Conservation (phyloP, 2,888 invertebrate species). For the Acronicta psi region DNA sequence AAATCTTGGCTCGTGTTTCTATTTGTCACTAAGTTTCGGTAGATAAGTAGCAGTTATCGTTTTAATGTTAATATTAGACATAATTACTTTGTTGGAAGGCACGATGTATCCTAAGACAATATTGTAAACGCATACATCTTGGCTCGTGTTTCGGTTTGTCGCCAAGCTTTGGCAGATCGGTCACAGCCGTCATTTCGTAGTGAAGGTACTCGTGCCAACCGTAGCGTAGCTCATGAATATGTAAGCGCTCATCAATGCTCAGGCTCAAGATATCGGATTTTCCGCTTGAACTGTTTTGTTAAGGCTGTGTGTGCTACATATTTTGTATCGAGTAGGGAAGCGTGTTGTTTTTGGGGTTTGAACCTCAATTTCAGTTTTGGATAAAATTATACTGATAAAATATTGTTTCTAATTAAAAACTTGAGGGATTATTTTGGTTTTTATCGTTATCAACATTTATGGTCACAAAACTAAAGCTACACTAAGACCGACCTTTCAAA, state of each 20-base stretch:
- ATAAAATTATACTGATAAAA: slow-evolving; percentile 1
- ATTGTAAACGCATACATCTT: background rate
- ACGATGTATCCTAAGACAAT: background rate
- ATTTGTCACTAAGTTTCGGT: too few species aligned
- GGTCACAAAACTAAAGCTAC: too few species aligned
- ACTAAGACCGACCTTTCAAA: too few species aligned
- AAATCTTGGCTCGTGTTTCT: too few species aligned
- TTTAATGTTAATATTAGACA: too few species aligned
- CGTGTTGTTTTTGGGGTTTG: slow-evolving; percentile 15
- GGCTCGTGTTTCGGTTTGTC: slow-evolving; percentile 33
- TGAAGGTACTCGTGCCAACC: slow-evolving; percentile 61
- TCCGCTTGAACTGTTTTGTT: slow-evolving; percentile 78
- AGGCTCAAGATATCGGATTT: slow-evolving; percentile 85
- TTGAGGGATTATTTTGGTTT: background rate
- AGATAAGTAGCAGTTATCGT: too few species aligned
- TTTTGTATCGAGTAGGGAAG: slow-evolving; percentile 51
- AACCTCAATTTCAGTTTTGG: slow-evolving; percentile 2
- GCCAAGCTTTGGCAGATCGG: slow-evolving; percentile 60
- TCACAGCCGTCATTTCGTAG: slow-evolving; percentile 78
- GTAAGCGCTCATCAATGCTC: slow-evolving; percentile 82
- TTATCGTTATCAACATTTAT: background rate
- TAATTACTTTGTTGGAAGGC: background rate
- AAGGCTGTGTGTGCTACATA: slow-evolving; percentile 62
- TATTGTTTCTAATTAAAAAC: background rate
- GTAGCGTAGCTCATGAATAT: slow-evolving; percentile 79